Percentiles rank a stretch among this genome's conserved stretches.
These are phyloP conservation scores for Zeuzera pyrina DNA, from an alignment of 2,888 invertebrate genomes.

Conservation along the genomic window DNA sequence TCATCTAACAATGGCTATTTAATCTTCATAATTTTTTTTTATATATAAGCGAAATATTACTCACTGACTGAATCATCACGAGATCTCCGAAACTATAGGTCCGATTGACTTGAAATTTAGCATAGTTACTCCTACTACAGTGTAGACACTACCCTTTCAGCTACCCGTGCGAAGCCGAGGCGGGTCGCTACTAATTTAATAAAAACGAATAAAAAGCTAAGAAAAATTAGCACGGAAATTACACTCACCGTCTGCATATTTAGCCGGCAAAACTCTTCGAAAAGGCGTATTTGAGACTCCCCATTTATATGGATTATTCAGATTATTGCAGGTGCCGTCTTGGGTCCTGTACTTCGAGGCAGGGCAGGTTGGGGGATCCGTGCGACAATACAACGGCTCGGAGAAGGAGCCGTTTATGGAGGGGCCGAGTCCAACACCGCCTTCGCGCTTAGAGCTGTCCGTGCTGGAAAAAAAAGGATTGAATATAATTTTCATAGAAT, in stretches of 20 bases:
- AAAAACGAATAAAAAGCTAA: no score
- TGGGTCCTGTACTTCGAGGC: conserved; percentile 75
- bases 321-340: conserved; percentile 86
- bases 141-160: no score
- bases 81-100: no score
- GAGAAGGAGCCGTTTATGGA: conserved; percentile 37
- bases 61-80: no score
- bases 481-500: conserved; percentile 1
- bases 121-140: no score
- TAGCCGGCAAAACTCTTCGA: conserved; percentile 79
- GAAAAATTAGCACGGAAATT: no score
- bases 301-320: conserved; percentile 74
- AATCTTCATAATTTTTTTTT: no score
- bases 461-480: conserved; percentile 30
- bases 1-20: no score
- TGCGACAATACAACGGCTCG: conserved; percentile 40
- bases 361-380: conserved; percentile 40
- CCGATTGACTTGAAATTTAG: no score
- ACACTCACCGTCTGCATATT: conserved; percentile 81
- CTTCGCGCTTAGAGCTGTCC: conserved; percentile 23
- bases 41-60: no score
- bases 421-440: conserved; percentile 47
- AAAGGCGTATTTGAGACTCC: conserved; percentile 85
- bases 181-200: no score
- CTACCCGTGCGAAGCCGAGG: no score